phyloP scores from a whole-genome alignment of 2,113 vertebrate species.

The Antechinus flavipes region DNA sequence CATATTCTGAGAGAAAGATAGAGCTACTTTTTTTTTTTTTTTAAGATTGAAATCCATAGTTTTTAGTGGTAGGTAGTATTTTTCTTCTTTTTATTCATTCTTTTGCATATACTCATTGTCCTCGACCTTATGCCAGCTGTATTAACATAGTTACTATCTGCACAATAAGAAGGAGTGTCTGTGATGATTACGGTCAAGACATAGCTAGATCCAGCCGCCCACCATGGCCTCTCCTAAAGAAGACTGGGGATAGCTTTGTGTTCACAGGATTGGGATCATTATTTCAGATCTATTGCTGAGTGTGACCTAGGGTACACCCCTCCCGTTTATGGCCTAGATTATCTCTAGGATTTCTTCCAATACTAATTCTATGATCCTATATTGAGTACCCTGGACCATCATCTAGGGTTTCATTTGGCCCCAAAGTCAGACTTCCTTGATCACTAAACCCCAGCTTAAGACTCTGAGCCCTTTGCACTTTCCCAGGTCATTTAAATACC shows the following conservation, averaged over 20 bases:
- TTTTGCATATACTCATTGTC: neutral
- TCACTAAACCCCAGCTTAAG: neutral
- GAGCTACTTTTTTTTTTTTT: neutral
- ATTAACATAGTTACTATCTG: slow-evolving; percentile 37
- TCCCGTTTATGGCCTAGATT: neutral
- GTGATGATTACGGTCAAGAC: neutral
- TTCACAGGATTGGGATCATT: neutral
- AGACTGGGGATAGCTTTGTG: neutral
- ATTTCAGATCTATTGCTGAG: neutral
- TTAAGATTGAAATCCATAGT: neutral
- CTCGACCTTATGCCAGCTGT: neutral
- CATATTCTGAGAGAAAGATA: neutral
- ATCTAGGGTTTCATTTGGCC: neutral
- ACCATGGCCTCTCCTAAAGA: neutral
- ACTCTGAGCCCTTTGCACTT: neutral
- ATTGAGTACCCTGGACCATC: neutral
- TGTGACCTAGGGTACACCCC: neutral
- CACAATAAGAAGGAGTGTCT: neutral
- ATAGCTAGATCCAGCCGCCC: neutral
- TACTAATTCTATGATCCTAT: neutral
- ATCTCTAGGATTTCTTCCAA: neutral
- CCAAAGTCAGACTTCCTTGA: neutral
- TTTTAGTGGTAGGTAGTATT: neutral
- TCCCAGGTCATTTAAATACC: neutral
- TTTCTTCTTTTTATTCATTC: slow-evolving; percentile 12